These are phyloP conservation scores for Mechanitis messenoides DNA, from an alignment of 2,888 invertebrate species.

Conservation along the genomic window DNA sequence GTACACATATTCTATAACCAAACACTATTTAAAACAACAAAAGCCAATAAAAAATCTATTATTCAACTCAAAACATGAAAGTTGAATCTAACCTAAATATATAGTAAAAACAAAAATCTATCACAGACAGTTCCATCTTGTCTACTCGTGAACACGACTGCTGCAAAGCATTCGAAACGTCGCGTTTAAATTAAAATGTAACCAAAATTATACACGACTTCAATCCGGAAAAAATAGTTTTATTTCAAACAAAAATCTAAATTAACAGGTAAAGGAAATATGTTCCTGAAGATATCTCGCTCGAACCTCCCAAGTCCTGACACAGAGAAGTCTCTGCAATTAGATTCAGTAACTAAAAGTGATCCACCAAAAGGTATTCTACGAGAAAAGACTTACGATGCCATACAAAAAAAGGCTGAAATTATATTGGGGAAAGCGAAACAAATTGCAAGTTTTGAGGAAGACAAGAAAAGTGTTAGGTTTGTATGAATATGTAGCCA, in stretches of 20 bases:
- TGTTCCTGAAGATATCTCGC: conserved; percentile 59
- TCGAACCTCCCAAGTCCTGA: conserved; percentile 67
- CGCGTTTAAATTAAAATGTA: too few relatives aligned
- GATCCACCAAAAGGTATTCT: conserved; percentile 78
- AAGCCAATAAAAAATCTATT: too few relatives aligned
- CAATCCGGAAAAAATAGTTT: not conserved
- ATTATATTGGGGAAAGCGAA: conserved; percentile 46
- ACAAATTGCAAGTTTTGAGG: conserved; percentile 76
- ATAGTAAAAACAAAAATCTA: too few relatives aligned
- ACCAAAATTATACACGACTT: too few relatives aligned
- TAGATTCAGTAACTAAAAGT: conserved; percentile 64
- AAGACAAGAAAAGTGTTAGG: conserved; percentile 85
- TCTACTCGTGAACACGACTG: too few relatives aligned
- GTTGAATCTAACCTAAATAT: too few relatives aligned
- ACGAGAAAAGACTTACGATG: conserved; percentile 74
- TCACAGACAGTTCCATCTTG: too few relatives aligned
- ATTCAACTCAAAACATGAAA: too few relatives aligned
- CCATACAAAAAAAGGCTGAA: conserved; percentile 49
- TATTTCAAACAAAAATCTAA: not conserved
- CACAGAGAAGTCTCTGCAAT: conserved; percentile 59
- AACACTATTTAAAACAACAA: too few relatives aligned
- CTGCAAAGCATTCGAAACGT: too few relatives aligned
- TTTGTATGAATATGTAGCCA: conserved; percentile 28
- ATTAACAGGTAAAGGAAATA: conserved; percentile 56
- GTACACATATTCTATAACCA: too few relatives aligned